A percentile compares a stretch with the other conserved stretches of the same genome.
phyloP scores from a whole-genome alignment of 1,140 invertebrate species.

The Calycopis cecrops region DNA sequence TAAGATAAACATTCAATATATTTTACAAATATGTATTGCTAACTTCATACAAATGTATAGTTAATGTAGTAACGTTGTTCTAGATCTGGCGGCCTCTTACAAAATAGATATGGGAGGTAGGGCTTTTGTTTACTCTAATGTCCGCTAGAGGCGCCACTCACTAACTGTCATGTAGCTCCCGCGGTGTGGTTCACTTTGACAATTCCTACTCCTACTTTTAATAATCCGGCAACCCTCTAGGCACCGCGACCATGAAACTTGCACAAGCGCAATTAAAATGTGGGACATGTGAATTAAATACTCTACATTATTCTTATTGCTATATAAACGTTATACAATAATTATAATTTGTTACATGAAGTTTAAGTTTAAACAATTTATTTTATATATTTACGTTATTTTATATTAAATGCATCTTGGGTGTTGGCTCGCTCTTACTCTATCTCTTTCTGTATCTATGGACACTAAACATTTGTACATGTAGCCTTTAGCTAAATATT shows the following conservation, averaged over 20 bases:
- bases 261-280: too few species aligned
- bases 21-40: too few species aligned
- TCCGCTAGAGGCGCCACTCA: not conserved
- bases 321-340: too few species aligned
- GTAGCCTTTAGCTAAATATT: not conserved
- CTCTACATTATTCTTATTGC: too few species aligned
- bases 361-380: too few species aligned
- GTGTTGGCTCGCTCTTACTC: conserved; percentile 6
- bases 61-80: not conserved
- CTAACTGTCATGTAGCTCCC: not conserved
- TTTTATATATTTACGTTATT: too few species aligned
- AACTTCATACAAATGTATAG: too few species aligned
- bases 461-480: not conserved
- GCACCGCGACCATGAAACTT: too few species aligned
- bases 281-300: too few species aligned
- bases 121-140: conserved; percentile 6
- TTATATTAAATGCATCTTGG: not conserved
- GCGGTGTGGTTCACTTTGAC: not conserved
- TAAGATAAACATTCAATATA: too few species aligned
- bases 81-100: conserved; percentile 6
- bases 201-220: not conserved
- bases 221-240: not conserved
- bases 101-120: conserved; percentile 6
- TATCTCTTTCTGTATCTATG: not conserved
- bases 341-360: too few species aligned